Base-by-base conservation (phyloP, 2,797 vertebrate genomes). In the Danio aesculapii region DNA sequence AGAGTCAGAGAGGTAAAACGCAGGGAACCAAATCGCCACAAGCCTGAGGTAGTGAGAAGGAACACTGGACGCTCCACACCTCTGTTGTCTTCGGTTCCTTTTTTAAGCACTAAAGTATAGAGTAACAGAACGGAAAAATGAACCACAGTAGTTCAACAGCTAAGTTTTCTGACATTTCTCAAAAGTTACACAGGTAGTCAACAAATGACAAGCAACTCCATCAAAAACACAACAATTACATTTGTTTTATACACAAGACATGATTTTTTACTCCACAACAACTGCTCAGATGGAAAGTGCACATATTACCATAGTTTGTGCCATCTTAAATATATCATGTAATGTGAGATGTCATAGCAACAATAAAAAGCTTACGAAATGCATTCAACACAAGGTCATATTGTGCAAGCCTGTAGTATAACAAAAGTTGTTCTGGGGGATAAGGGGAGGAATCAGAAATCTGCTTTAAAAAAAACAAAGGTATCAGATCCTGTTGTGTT, bases 1-100 rank as follows among this genome's bases (percentile, higher is more conserved):
- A 84, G 77, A 86, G 83, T 75, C 17, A 1, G n/a, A n/a, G n/a
- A 55, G 43, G 39, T 9, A 41, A 47, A 19, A 69, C 46, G n/a
- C 8, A 75, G 8, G 67, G 57, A 83, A 77, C 74, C 58, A 63
- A 75, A 81, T 79, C 57, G 58, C 73, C 49, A 67, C 74, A 81
- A 68, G 10, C 43, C 73, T 61, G 49, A 46, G 73, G 77, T 85
- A 82, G 72, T 85, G 84, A 85, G 59, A 77, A 66, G 41, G 50
- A 63, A 73, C 68, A 66, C 47, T 83, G 82, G 78, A 81, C 69
- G 61, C 63, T 47, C 58, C 64, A 77, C 57, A 81, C 82, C 68
- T 55, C 74, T 62, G 71, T 46, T 59, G 71, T 73, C 59, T n/a
- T 73, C 71, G 59, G 46, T 73, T 73, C 71, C 71, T 73, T 73